Evolutionary conservation across 2,888 invertebrate species (phyloP).

Genomic region (Drosophila fungiperda): DNA sequence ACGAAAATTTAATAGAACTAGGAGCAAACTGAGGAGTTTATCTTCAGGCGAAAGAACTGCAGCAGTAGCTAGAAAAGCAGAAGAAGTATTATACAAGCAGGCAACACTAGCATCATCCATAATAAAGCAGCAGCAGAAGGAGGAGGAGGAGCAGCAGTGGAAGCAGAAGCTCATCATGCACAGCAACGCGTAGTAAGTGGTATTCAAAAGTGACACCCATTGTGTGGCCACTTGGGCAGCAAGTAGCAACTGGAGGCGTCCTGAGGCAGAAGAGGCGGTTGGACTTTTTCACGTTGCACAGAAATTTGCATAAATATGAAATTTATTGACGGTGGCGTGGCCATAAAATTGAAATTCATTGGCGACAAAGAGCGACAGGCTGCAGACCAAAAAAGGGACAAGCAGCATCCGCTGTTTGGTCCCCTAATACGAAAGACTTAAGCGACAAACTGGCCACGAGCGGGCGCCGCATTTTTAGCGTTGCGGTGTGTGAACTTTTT

Average conservation of each 20-base stretch:
- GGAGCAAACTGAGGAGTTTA: neutral
- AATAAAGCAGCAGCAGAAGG: conserved; percentile 2
- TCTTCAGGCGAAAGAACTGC: neutral
- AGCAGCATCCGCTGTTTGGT: conserved; percentile 13
- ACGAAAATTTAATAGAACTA: neutral
- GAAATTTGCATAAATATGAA: conserved; percentile 79
- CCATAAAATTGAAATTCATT: conserved; percentile 80
- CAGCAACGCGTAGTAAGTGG: conserved; percentile 2
- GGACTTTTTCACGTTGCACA: conserved; percentile 10
- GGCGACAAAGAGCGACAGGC: conserved; percentile 54
- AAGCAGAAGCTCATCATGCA: neutral
- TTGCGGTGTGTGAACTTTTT: conserved; percentile 58
- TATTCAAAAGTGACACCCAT: conserved; percentile 39
- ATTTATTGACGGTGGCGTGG: conserved; percentile 76
- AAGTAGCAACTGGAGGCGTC: conserved; percentile 3
- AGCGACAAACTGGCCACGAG: conserved; percentile 64
- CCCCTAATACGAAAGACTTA: conserved; percentile 67
- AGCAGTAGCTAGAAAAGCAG: neutral
- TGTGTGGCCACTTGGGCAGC: conserved; percentile 41
- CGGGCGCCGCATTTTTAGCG: conserved; percentile 35
- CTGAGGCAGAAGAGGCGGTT: neutral
- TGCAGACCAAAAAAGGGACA: conserved; percentile 21
- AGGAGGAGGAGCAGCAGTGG: neutral
- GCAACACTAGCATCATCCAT: neutral
- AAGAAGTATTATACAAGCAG: neutral